These are phyloP conservation scores for Argyresthia albistria DNA, from an alignment of 2,888 invertebrate species.

Conservation along the genomic window DNA sequence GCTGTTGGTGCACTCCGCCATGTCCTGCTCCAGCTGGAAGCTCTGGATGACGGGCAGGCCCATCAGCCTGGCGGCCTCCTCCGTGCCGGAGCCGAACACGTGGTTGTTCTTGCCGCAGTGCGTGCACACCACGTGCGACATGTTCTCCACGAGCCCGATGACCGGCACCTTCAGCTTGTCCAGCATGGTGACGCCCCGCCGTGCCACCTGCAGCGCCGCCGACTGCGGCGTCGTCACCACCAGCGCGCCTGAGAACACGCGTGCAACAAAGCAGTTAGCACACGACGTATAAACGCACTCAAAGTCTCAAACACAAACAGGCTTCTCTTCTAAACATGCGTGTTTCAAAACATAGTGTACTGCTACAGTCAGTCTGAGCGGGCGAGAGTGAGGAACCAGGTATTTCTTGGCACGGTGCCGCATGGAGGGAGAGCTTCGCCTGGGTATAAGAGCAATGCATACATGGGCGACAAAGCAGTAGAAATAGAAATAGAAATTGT, in stretches of 20 bases:
- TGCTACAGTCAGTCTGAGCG: too few species aligned
- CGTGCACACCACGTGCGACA: slow-evolving; percentile 85
- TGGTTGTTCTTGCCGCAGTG: slow-evolving; percentile 81
- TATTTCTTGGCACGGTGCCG: too few species aligned
- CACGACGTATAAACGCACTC: too few species aligned
- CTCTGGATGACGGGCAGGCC: slow-evolving; percentile 77
- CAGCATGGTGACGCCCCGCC: slow-evolving; percentile 91
- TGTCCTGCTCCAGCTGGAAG: slow-evolving; percentile 80
- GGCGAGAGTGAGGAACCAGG: too few species aligned
- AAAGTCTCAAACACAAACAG: too few species aligned
- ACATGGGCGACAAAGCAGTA: too few species aligned
- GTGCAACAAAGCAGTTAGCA: background rate
- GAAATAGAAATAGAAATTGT: too few species aligned
- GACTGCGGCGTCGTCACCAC: slow-evolving; percentile 94
- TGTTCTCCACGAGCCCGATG: slow-evolving; percentile 92
- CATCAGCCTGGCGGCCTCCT: slow-evolving; percentile 75
- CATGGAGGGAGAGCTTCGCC: too few species aligned
- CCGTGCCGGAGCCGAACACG: slow-evolving; percentile 80
- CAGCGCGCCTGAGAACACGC: slow-evolving; percentile 76
- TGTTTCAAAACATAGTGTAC: too few species aligned
- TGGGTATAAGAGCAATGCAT: too few species aligned
- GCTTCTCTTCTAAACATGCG: too few species aligned
- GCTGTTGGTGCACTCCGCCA: slow-evolving; percentile 78
- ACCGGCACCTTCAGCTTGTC: slow-evolving; percentile 86
- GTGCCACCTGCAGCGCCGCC: slow-evolving; percentile 88